Base-by-base conservation (phyloP, 92 coral and sea anemone species). In the Epizoanthus rinbou region DNA sequence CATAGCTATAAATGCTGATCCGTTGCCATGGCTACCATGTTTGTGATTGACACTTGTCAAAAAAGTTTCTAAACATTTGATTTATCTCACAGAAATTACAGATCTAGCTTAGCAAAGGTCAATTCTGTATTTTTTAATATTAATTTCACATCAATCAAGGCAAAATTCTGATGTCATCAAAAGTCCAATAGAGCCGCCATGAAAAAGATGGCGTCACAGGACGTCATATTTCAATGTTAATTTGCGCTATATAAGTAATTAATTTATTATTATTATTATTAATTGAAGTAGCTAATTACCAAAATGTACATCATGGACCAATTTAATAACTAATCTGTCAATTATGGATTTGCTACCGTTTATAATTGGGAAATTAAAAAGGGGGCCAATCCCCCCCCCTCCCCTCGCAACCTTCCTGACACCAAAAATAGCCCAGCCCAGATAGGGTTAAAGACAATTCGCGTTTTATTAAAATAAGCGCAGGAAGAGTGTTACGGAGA, bases 311-410 rank as follows among this genome's bases (percentile, higher is more conserved):
- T 2, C 31, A 28, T 28, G 31, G 31, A 28, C 31, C 2, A 28
- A 28, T 28, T 28, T 28, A 28, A 28, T 57, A 57, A 57, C 62
- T 57, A 3, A 57, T 57, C 62, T 57, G 62, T 57, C 62, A 57
- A 57, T 57, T 57, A 57, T 57, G 62, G 62, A 57, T 57, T 57
- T 57, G 62, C 62, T 57, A 57, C 18, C 0, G 31, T 28, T 28
- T 28, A 2, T 28, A 28, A 28, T 28, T 0, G 31, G 31, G 31
- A 28, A 28, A 57, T 57, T 57, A 57, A 57, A 57, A 9, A 57
- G 62, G 62, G 62, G 18, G 62, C 62, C 62, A 57, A 57, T 57
- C 62, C 62, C 62, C 62, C 62, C 62, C n/a, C 62, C 62, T n/a
- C 62, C 62, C 31, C 31, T 28, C 31, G 2, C 31, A 28, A 28